phyloP scores from a whole-genome alignment of 2,113 vertebrate species.

The Heloderma charlesbogerti region DNA sequence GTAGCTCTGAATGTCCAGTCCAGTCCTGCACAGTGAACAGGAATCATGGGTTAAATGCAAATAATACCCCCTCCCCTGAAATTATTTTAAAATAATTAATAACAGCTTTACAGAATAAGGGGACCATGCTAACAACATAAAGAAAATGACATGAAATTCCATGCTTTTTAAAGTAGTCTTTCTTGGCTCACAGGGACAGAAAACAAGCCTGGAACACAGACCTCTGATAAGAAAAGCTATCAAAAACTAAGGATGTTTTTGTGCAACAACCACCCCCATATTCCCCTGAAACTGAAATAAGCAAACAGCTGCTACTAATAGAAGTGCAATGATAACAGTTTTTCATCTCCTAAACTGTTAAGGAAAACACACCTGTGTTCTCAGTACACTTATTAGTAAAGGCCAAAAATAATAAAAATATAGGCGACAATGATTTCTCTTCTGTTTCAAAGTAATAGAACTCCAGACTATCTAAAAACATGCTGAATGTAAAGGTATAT shows the following conservation, averaged over 20 bases:
- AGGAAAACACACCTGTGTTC: constrained; percentile 24
- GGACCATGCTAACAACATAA: not conserved
- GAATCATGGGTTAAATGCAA: not conserved
- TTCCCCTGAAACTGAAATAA: constrained; percentile 3
- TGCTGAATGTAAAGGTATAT: not conserved
- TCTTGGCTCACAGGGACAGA: constrained; percentile 9
- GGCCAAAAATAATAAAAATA: constrained; percentile 9
- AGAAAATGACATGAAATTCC: not conserved
- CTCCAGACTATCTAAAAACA: not conserved
- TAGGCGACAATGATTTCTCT: constrained; percentile 15
- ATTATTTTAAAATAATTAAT: constrained; percentile 3
- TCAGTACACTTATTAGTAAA: not conserved
- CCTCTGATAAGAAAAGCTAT: constrained; percentile 17
- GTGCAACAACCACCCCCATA: not conserved
- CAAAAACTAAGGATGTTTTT: constrained; percentile 23
- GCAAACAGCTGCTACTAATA: not conserved
- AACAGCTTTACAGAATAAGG: not conserved
- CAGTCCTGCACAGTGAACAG: not conserved
- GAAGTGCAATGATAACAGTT: constrained; percentile 16
- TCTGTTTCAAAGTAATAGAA: not conserved
- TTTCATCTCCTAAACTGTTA: constrained; percentile 24
- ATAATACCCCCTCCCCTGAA: not conserved
- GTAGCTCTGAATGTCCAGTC: not conserved
- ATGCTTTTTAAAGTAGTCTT: constrained; percentile 1
- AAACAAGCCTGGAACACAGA: constrained; percentile 18